Base-by-base conservation (phyloP, 2,113 vertebrate genomes). In the Aptenodytes patagonicus region DNA sequence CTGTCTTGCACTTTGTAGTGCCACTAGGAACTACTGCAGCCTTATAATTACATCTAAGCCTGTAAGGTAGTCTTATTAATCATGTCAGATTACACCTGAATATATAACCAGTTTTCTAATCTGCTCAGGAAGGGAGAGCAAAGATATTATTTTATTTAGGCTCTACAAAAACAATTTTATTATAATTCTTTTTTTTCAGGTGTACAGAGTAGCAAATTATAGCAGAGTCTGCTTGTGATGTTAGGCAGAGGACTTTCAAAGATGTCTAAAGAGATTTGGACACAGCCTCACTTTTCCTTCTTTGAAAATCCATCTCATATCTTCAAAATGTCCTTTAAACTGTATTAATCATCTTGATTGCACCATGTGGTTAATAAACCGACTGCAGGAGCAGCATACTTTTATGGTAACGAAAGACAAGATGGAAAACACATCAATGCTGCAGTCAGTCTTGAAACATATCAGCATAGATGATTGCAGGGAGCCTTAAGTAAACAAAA, bases 131-230 rank as follows among this genome's bases (percentile, higher is more conserved):
- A 95, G 49, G 93, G 29, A 76, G 68, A 91, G 66, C 13, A 93
- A 95, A 97, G 84, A 87, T 80, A 76, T 65, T 88, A 80, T 79
- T 94, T 96, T 80, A 94, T 89, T 87, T 85, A 93, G 83, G 52
- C 47, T 87, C 69, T 79, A 75, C 3, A 76, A 71, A 96, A 76
- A 19, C 68, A 92, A 80, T 29, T 81, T 60, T 16, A 47, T 40
- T 25, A 16, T 55, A 64, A 81, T 82, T 83, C 78, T 79, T 54
- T 68, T 83, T 93, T 87, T 75, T 51, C 55, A 90, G 85, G 71
- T 89, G 20, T 70, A 83, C 54, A 83, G 90, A 70, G 32, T 68
- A 95, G 68, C 34, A 94, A 93, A 91, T 95, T 85, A 90, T 18
- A 89, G 68, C 75, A 80, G 24, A 93, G 19, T 19, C 38, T 70